Conservation (phyloP, 2,797 vertebrate species). For the Oreortyx pictus region DNA sequence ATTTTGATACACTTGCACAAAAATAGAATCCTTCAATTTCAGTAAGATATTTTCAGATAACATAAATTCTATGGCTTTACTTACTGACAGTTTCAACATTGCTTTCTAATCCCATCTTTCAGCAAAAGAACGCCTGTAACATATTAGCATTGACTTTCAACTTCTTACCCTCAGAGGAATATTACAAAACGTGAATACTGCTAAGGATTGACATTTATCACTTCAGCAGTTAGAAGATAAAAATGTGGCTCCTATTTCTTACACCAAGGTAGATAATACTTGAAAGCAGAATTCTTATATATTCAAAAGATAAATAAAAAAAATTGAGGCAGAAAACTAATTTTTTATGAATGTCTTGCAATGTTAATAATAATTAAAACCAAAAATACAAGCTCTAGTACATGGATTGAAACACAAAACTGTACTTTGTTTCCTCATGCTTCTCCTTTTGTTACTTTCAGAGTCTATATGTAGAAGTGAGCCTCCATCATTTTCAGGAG, state of each 20-base stretch:
- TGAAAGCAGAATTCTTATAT: neutral
- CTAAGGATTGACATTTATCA: neutral
- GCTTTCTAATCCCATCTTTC: constrained; percentile 48
- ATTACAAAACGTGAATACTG: neutral
- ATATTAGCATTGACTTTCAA: constrained; percentile 34
- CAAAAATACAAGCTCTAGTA: neutral
- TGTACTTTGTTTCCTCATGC: neutral
- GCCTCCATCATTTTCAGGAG: neutral
- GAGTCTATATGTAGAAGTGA: neutral
- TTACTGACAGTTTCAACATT: constrained; percentile 37
- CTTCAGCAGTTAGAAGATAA: constrained; percentile 14
- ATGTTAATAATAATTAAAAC: neutral
- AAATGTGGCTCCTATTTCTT: constrained; percentile 8
- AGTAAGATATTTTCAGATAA: neutral
- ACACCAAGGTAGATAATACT: neutral
- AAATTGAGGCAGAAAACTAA: neutral
- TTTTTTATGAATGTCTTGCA: neutral
- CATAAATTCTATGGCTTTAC: constrained; percentile 15
- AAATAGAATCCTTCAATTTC: constrained; percentile 4
- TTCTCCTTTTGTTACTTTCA: neutral
- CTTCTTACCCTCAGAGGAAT: constrained; percentile 11
- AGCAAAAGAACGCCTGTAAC: constrained; percentile 33
- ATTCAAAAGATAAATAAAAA: neutral
- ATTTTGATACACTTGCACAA: neutral
- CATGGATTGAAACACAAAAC: neutral